Evolutionary conservation across 2,888 invertebrate genomes (phyloP), one percentile per base, ranked within the genome.

Genomic region (Melangyna quadrimaculata): DNA sequence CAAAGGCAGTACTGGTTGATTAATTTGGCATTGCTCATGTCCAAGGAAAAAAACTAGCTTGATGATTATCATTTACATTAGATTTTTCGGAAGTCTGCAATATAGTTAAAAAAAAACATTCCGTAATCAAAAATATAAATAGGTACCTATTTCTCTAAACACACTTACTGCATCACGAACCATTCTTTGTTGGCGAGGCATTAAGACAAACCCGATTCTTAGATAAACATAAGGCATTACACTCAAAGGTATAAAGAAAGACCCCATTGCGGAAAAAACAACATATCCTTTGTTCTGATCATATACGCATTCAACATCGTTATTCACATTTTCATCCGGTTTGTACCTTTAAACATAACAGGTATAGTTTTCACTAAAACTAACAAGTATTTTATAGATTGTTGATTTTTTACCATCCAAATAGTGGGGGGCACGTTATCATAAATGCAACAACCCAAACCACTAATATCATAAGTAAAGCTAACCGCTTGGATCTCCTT

Each of bases 161-260:
- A 19, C 3, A 88, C 88, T 90, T 89, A 92, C 91, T 88, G 94
- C 94, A 72, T 93, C 93, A 77, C 95, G 94, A 35, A 94, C 94
- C 89, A 95, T 92, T 48, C 96, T 95, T 88, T 96, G 95, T 88
- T 97, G 96, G 67, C 97, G 93, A 87, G 95, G 94, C 2, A 96
- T 96, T 37, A 97, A 95, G 51, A 97, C 96, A 90, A 96, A 96
- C 1, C 96, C 97, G 91, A 99, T 97, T 90, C 96, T 94, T 14
- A 96, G 95, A 92, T 99, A 99, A n/a, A 98, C 97, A 90, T 97
- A 97, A 40, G 98, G 94, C 98, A 99, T 98, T 22, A 99, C 97
- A 29, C 96, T 94, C 94, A 98, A 96, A 0, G 99, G 99, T 32
- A 98, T 94, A 93, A 98, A 99, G 93, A 99, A 99, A 6, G 98